phyloP scores from a whole-genome alignment of 2,113 vertebrate species.

The Rhizomys pruinosus region DNA sequence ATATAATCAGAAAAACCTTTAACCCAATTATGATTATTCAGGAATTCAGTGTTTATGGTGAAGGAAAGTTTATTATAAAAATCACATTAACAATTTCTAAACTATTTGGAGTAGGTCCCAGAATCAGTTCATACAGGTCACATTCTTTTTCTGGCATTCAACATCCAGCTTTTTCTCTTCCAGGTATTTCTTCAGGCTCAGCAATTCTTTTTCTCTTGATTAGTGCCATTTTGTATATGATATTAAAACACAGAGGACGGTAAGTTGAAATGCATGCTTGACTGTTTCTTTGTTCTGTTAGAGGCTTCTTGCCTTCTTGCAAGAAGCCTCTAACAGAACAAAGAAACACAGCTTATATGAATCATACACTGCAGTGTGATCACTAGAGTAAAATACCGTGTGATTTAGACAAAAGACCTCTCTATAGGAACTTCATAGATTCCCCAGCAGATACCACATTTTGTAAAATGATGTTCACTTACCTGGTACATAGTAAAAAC shows the following conservation, averaged over 20 bases:
- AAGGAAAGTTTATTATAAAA: not conserved
- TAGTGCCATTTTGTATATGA: not conserved
- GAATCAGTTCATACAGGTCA: not conserved
- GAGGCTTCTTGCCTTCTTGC: constrained; percentile 1
- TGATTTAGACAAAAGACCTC: not conserved
- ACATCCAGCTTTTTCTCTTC: not conserved
- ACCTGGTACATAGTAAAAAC: not conserved
- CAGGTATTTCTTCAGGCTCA: constrained; percentile 51
- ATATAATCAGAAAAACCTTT: constrained; percentile 1
- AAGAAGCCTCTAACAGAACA: constrained; percentile 29
- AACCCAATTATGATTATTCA: not conserved
- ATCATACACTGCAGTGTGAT: not conserved
- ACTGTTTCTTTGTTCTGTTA: too few species aligned
- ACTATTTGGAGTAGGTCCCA: not conserved
- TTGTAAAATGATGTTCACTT: not conserved
- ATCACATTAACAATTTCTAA: not conserved
- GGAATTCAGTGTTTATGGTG: constrained; percentile 25
- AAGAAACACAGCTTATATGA: not conserved
- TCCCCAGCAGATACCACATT: not conserved
- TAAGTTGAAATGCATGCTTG: constrained; percentile 65
- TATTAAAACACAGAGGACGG: constrained; percentile 64
- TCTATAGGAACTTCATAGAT: not conserved
- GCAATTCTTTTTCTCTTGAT: constrained; percentile 33
- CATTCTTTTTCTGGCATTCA: constrained; percentile 34
- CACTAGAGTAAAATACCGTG: not conserved